phyloP scores from a whole-genome alignment of 2,797 vertebrate genomes.

The Sebastes reedi region DNA sequence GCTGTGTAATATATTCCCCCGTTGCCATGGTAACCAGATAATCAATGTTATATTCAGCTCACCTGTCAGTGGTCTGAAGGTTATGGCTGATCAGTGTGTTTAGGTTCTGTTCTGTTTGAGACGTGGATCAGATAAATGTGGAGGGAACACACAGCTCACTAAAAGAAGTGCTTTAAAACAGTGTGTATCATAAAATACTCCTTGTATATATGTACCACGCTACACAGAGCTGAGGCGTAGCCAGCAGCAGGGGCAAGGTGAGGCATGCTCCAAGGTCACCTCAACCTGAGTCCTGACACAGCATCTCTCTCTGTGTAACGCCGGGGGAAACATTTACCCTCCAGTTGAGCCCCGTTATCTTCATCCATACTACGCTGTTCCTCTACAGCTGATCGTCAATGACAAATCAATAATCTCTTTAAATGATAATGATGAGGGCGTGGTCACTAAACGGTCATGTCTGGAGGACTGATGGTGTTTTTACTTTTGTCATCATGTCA shows the following conservation, averaged over 20 bases:
- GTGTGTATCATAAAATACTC: no score
- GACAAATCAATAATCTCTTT: conserved; percentile 71
- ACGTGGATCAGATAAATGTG: no score
- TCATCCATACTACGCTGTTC: conserved; percentile 14
- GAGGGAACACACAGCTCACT: no score
- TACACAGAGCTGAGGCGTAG: not conserved
- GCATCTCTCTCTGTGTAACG: not conserved
- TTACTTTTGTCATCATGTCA: not conserved
- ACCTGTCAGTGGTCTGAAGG: no score
- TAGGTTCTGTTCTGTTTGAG: no score
- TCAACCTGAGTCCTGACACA: conserved; percentile 1
- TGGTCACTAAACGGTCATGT: not conserved
- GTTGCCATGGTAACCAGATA: no score
- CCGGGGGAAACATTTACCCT: conserved; percentile 50
- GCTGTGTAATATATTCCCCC: no score
- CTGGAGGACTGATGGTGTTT: not conserved
- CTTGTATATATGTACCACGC: no score
- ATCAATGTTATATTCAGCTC: no score
- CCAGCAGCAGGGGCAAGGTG: not conserved
- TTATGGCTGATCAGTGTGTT: no score
- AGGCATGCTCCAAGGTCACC: conserved; percentile 60
- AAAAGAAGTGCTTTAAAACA: no score
- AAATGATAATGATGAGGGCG: conserved; percentile 62
- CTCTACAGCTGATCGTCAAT: conserved; percentile 44
- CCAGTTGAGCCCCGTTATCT: conserved; percentile 35